Evolutionary conservation across 1,140 invertebrate genomes (phyloP).

Genomic region (Polypedilum vanderplanki): DNA sequence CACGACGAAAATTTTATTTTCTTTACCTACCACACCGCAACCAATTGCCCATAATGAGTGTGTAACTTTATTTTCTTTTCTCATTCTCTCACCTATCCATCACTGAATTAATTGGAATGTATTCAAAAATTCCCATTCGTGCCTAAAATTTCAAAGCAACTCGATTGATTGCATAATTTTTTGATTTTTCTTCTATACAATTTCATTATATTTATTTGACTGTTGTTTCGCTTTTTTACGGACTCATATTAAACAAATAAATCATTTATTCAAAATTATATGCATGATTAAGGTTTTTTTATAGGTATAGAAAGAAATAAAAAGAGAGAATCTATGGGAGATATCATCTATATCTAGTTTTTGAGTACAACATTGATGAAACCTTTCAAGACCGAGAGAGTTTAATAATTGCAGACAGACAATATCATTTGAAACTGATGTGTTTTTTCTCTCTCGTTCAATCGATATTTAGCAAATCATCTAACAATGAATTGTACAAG

Average conservation of each 20-base stretch:
- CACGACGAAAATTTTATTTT: background rate
- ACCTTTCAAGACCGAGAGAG: slow-evolving; percentile 2
- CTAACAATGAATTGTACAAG: slow-evolving; percentile 4
- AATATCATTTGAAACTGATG: slow-evolving; percentile 13
- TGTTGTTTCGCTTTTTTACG: background rate
- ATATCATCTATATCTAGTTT: slow-evolving; percentile 5
- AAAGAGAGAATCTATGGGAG: background rate
- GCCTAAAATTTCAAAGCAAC: slow-evolving; percentile 18
- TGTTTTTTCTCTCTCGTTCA: background rate
- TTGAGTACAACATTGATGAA: background rate
- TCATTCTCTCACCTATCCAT: no score
- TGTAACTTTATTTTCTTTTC: background rate
- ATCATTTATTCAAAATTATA: slow-evolving; percentile 15
- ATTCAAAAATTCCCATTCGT: background rate
- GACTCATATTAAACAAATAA: slow-evolving; percentile 20
- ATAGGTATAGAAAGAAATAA: background rate
- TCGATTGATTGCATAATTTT: slow-evolving; percentile 1
- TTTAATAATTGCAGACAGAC: slow-evolving; percentile 13
- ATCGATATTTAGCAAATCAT: background rate
- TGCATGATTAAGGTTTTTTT: slow-evolving; percentile 5
- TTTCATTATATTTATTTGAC: no score
- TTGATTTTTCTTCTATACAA: background rate
- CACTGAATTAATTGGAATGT: background rate
- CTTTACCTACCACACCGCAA: background rate
- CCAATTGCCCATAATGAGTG: background rate